Conservation (phyloP, 2,797 vertebrate species). For the Enteromius argenteus region DNA sequence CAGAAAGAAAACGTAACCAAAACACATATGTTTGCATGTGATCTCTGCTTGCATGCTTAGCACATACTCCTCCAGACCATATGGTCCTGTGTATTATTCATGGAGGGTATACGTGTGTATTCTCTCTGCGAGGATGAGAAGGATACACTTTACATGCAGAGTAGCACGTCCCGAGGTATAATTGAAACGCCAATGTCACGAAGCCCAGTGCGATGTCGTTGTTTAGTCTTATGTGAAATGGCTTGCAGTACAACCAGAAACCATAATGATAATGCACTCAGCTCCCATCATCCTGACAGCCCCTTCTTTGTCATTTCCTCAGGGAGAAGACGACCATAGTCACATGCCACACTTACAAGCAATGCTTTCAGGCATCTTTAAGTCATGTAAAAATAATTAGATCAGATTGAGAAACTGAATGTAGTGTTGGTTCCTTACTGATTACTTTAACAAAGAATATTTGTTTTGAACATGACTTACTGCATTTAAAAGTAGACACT, state of each 20-base stretch:
- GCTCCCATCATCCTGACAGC: conserved; percentile 46
- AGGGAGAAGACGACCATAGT: background rate
- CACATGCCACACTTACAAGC: background rate
- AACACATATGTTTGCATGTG: conserved; percentile 15
- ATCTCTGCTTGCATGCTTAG: conserved; percentile 28
- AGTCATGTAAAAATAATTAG: background rate
- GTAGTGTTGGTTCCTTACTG: too few relatives aligned
- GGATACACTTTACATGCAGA: conserved; percentile 33
- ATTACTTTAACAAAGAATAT: too few relatives aligned
- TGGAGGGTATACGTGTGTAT: background rate
- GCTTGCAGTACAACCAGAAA: conserved; percentile 48
- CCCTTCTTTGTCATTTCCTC: conserved; percentile 12
- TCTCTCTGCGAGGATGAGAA: background rate
- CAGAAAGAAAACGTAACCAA: background rate
- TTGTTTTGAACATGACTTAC: too few relatives aligned
- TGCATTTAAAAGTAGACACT: too few relatives aligned
- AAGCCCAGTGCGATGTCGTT: background rate
- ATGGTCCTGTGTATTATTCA: conserved; percentile 45
- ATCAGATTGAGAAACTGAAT: too few relatives aligned
- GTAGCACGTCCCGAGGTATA: conserved; percentile 7
- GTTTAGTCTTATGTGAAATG: conserved; percentile 38
- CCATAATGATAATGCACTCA: conserved; percentile 39
- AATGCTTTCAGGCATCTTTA: background rate
- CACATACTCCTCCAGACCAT: conserved; percentile 50
- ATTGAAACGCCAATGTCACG: conserved; percentile 42